Conservation (phyloP, 2,888 invertebrate species). For the Plutella xylostella region DNA sequence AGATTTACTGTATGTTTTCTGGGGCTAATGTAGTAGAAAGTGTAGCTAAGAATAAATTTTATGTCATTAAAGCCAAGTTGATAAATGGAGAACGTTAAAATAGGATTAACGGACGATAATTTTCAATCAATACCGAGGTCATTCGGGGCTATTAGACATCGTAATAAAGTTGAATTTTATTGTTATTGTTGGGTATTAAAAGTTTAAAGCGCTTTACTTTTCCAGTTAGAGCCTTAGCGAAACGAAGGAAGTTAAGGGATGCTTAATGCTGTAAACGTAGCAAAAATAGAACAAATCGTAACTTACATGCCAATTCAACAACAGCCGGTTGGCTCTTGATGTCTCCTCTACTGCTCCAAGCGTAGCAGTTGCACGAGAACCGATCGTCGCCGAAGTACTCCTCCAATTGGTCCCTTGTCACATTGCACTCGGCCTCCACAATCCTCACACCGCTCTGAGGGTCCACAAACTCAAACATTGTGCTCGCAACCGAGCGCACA, state of each 20-base stretch:
- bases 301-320: slow-evolving; percentile 96
- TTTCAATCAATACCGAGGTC: too few relatives aligned
- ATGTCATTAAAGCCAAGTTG: neutral
- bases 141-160: too few relatives aligned
- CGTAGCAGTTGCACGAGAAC: slow-evolving; percentile 94
- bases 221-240: too few relatives aligned
- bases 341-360: slow-evolving; percentile 89
- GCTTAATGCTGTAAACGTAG: neutral
- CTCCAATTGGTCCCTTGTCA: slow-evolving; percentile 91
- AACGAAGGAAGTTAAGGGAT: neutral
- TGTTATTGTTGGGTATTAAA: neutral
- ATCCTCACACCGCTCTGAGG: slow-evolving; percentile 90
- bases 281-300: slow-evolving; percentile 12
- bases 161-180: too few relatives aligned
- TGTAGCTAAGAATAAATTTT: slow-evolving; percentile 2
- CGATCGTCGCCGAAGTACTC: slow-evolving; percentile 92
- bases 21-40: neutral
- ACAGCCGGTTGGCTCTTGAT: slow-evolving; percentile 90
- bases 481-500: slow-evolving; percentile 74
- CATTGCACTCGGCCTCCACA: slow-evolving; percentile 88
- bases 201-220: neutral
- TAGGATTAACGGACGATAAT: slow-evolving; percentile 2
- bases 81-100: neutral
- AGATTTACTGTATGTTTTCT: slow-evolving; percentile 6
- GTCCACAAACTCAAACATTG: slow-evolving; percentile 87